Base-by-base conservation (phyloP, 1,140 invertebrate genomes). In the Dreissena polymorpha region DNA sequence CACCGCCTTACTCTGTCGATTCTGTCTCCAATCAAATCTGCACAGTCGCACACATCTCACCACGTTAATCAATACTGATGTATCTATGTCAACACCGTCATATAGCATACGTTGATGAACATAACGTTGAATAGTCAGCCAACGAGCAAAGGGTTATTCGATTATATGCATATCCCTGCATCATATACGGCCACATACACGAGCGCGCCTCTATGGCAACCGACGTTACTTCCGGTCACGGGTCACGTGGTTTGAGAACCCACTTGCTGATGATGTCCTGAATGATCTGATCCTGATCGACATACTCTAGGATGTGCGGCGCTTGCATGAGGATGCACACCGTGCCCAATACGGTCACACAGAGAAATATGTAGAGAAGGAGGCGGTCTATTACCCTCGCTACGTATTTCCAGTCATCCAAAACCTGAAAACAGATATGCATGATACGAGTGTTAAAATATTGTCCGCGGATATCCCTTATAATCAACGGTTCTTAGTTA, bases 341-440 rank as follows among this genome's bases (percentile, higher is more conserved):
- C 5, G 98, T 99, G 18, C 95, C 95, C 14, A 96, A 96, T n/a
- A 97, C 96, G 29, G 99, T 99, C 13, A 99, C 98, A 67, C 98
- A 95, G 93, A 99, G 98, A 94, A 99, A 99, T 88, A 99, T 96
- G 92, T 98, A 98, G 78, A 99, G 94, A 91, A 99, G 97, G 69
- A 99, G 94, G 88, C 99, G 95, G 94, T 99, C 99, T 88, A 99
- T 98, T 50, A 99, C 98, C 97, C 99, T 99, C 51, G 98, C 98
- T 10, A 99, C 98, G 92, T 99, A 99, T 91, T 99, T 99, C 99
- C 99, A 99, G 94, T 99, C 99, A 60, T 92, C 91, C 39, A 89
- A 86, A 49, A 92, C 87, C 92, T 93, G 80, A 21, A 87, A 86
- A 21, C n/a, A 65, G 53, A 65, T n/a, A 51, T 25, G 25, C 10